phyloP scores from a whole-genome alignment of 64 coral and sea anemone genomes.

The Cladopsammia gracilis region DNA sequence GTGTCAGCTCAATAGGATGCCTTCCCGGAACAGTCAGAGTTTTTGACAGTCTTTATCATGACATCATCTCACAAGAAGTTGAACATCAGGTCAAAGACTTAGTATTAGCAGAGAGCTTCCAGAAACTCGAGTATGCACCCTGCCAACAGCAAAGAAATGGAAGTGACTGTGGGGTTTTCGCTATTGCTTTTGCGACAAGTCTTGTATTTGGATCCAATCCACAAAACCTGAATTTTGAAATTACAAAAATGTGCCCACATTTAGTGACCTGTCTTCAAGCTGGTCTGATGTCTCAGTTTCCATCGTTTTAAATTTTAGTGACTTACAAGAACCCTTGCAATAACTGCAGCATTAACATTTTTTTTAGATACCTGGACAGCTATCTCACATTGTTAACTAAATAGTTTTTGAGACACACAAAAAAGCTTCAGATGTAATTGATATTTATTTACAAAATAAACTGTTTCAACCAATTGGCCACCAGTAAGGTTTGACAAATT shows the following conservation, averaged over 20 bases:
- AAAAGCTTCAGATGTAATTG: neutral
- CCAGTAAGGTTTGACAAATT: constrained; percentile 43
- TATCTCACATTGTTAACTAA: neutral
- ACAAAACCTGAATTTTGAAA: constrained; percentile 27
- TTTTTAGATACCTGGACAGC: neutral
- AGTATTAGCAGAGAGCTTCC: neutral
- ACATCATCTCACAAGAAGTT: constrained; percentile 49
- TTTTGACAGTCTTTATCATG: constrained; percentile 54
- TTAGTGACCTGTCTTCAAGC: constrained; percentile 14
- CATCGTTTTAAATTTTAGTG: constrained; percentile 17
- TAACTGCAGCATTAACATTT: neutral
- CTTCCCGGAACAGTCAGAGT: neutral
- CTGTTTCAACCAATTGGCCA: constrained; percentile 28
- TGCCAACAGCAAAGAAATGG: constrained; percentile 59
- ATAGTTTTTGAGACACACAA: neutral
- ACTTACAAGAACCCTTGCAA: neutral
- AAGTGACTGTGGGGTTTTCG: constrained; percentile 49
- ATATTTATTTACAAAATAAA: constrained; percentile 43
- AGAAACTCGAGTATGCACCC: constrained; percentile 12
- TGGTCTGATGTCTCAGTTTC: constrained; percentile 32
- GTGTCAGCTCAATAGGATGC: constrained; percentile 46
- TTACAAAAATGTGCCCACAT: constrained; percentile 48
- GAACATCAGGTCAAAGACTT: constrained; percentile 35
- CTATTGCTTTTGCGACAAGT: constrained; percentile 61
- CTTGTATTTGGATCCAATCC: constrained; percentile 25